A percentile compares a stretch with the other conserved stretches of the same genome.
Conservation (phyloP, 2,888 invertebrate species). For the Oxyteleia sp. region DNA sequence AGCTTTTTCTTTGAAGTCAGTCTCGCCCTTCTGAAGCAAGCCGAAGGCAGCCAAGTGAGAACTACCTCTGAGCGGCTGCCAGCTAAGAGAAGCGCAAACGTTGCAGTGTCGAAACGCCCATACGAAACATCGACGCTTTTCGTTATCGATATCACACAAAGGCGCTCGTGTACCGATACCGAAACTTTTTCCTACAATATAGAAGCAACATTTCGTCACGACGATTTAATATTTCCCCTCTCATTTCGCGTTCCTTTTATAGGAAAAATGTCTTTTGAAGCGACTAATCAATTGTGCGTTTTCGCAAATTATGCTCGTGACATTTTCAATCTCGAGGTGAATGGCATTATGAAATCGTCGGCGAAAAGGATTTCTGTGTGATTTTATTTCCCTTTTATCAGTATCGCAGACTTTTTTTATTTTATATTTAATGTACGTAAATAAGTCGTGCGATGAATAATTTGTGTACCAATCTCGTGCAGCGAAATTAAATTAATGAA, state of each 20-base stretch:
- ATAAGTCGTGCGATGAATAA: no score
- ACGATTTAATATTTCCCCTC: conserved; percentile 61
- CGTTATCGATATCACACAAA: conserved; percentile 81
- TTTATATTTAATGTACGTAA: neutral
- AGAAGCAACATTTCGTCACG: conserved; percentile 39
- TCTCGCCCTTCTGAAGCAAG: conserved; percentile 79
- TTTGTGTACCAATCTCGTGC: no score
- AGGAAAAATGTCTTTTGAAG: conserved; percentile 45
- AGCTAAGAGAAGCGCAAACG: conserved; percentile 72
- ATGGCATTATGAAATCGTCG: conserved; percentile 45
- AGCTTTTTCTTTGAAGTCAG: conserved; percentile 84
- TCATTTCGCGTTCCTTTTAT: conserved; percentile 39
- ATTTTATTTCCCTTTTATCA: conserved; percentile 26
- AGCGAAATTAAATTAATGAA: no score
- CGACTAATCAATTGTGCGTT: conserved; percentile 58
- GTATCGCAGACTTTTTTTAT: conserved; percentile 6
- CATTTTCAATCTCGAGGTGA: conserved; percentile 48
- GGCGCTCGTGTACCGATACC: conserved; percentile 71
- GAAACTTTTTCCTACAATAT: conserved; percentile 54
- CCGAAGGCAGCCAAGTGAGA: conserved; percentile 81
- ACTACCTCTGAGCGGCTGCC: conserved; percentile 79
- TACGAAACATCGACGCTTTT: conserved; percentile 82
- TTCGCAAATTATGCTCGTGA: conserved; percentile 47
- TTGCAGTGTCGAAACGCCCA: conserved; percentile 76
- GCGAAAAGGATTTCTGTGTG: conserved; percentile 11